Percentiles rank a stretch among this genome's conserved stretches.
phyloP scores from a whole-genome alignment of 2,113 vertebrate genomes.

The Hyperoodon ampullatus region DNA sequence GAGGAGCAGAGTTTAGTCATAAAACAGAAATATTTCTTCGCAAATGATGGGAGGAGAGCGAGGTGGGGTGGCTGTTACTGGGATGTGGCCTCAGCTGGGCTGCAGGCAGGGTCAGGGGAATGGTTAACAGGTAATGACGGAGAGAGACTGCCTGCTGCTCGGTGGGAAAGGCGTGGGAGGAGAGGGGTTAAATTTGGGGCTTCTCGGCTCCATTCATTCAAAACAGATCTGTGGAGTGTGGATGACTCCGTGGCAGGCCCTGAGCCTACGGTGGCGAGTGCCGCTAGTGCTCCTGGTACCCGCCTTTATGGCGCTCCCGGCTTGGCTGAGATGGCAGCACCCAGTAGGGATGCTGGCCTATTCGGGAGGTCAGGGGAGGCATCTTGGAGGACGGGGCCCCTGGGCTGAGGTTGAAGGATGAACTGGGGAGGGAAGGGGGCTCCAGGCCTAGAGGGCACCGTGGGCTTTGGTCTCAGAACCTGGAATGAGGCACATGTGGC shows the following conservation, averaged over 20 bases:
- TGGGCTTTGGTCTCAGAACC: neutral
- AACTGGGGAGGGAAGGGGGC: neutral
- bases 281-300: rapidly evolving
- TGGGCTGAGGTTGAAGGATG: neutral
- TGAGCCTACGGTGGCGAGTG: rapidly evolving
- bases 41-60: neutral
- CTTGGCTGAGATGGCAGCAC: neutral
- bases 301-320: neutral
- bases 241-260: neutral
- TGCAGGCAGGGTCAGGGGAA: neutral
- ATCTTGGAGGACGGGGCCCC: rapidly evolving
- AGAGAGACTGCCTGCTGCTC: neutral
- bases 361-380: rapidly evolving
- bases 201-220: neutral
- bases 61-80: neutral
- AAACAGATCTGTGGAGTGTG: neutral
- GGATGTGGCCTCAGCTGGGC: neutral
- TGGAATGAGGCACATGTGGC: neutral
- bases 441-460: neutral
- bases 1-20: slow-evolving; percentile 12
- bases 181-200: neutral
- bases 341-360: neutral
- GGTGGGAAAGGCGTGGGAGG: neutral
- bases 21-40: slow-evolving; percentile 50
- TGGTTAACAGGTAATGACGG: neutral